Percentiles rank a stretch among this genome's conserved stretches.
phyloP scores from a whole-genome alignment of 2,113 vertebrate genomes.

The Anser cygnoides region DNA sequence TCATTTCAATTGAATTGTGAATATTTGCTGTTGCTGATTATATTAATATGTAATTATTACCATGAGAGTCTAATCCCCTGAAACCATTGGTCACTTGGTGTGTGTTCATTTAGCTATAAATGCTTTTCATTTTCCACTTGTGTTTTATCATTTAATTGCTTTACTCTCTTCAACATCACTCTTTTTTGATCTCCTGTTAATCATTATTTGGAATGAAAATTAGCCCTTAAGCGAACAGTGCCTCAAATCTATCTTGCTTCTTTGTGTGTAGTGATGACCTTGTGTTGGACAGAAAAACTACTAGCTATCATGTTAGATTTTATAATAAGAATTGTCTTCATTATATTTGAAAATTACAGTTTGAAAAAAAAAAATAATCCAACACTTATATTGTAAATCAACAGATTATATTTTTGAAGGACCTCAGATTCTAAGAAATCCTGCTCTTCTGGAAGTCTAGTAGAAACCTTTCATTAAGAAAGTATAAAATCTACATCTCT shows the following conservation, averaged over 20 bases:
- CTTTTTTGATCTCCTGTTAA: constrained; percentile 47
- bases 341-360: not conserved
- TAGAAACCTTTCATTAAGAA: not conserved
- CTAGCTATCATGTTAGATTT: not conserved
- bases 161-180: constrained; percentile 14
- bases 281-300: not conserved
- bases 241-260: constrained; percentile 43
- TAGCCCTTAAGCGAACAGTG: constrained; percentile 52
- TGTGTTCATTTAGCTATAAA: constrained; percentile 25
- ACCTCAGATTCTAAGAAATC: not conserved
- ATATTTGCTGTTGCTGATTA: constrained; percentile 1
- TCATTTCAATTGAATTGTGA: not conserved
- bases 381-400: not conserved
- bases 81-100: constrained; percentile 23
- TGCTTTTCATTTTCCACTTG: constrained; percentile 16
- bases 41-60: constrained; percentile 33
- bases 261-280: constrained; percentile 8
- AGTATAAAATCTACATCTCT: not conserved
- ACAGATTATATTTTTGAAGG: not conserved
- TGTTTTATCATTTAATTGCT: constrained; percentile 61
- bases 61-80: not conserved
- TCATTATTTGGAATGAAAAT: constrained; percentile 55
- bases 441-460: not conserved
- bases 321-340: not conserved
- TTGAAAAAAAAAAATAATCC: not conserved